phyloP scores from a whole-genome alignment of 2,888 invertebrate genomes.

The Cosmia pyralina region DNA sequence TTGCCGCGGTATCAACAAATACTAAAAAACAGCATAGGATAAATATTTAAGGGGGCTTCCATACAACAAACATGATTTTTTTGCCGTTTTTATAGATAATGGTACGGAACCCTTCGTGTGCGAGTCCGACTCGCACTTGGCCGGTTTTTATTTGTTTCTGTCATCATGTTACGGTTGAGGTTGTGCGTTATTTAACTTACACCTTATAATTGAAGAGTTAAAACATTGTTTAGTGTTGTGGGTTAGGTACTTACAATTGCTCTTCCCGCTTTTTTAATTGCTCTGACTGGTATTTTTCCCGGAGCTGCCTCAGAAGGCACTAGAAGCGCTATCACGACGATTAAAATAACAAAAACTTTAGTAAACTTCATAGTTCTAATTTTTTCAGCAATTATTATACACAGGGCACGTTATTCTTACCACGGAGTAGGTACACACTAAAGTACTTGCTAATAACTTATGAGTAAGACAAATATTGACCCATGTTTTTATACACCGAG shows the following conservation, averaged over 20 bases:
- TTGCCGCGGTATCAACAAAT: no score
- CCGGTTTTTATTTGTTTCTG: no score
- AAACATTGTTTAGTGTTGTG: no score
- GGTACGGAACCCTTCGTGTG: no score
- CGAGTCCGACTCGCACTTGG: no score
- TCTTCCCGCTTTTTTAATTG: constrained; percentile 33
- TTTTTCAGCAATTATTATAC: background rate
- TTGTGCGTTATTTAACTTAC: no score
- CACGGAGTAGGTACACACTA: background rate
- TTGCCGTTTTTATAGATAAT: no score
- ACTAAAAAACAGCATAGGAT: no score
- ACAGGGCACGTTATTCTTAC: constrained; percentile 1
- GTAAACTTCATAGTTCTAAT: constrained; percentile 62
- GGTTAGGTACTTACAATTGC: constrained; percentile 21
- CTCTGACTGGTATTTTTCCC: constrained; percentile 71
- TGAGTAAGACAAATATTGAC: constrained; percentile 31
- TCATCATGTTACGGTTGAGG: no score
- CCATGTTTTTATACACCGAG: constrained; percentile 57
- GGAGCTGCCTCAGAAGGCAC: constrained; percentile 65
- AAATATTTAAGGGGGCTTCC: no score
- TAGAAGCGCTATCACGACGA: constrained; percentile 55
- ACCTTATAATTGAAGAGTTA: no score
- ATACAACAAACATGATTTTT: no score
- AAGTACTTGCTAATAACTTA: constrained; percentile 18
- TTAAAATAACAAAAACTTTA: constrained; percentile 49